These are phyloP conservation scores for Myzus persicae DNA, from an alignment of 1,140 invertebrate genomes.

Conservation along the genomic window DNA sequence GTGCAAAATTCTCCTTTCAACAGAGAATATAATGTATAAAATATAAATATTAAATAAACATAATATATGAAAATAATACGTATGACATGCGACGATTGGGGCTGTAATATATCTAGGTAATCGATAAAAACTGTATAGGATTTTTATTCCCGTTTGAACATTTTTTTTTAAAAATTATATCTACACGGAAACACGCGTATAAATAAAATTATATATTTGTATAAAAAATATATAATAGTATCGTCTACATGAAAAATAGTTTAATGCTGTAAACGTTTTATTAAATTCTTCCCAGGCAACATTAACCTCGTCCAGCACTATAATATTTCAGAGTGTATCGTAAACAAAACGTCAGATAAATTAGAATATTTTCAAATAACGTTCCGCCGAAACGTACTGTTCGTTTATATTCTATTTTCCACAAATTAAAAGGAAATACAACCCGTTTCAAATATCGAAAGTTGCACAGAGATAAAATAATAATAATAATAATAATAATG, in stretches of 20 bases:
- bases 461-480: not conserved
- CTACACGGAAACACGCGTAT: not conserved
- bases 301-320: not conserved
- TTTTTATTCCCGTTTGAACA: not conserved
- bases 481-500: not conserved
- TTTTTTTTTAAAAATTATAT: not conserved
- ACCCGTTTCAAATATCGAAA: not conserved
- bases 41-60: conserved; percentile 3
- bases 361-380: not conserved
- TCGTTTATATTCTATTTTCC: not conserved
- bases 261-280: not conserved
- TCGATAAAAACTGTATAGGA: not conserved
- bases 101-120: not conserved
- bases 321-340: not conserved
- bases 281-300: not conserved
- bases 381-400: not conserved
- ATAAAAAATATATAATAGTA: not conserved
- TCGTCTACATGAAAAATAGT: not conserved
- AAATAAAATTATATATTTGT: not conserved
- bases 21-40: not conserved
- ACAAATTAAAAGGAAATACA: conserved; percentile 6
- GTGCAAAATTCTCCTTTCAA: not conserved
- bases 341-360: conserved; percentile 12
- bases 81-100: not conserved
- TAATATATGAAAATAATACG: not conserved